phyloP scores from a whole-genome alignment of 2,888 invertebrate species.

The Trissoscelio sp. region DNA sequence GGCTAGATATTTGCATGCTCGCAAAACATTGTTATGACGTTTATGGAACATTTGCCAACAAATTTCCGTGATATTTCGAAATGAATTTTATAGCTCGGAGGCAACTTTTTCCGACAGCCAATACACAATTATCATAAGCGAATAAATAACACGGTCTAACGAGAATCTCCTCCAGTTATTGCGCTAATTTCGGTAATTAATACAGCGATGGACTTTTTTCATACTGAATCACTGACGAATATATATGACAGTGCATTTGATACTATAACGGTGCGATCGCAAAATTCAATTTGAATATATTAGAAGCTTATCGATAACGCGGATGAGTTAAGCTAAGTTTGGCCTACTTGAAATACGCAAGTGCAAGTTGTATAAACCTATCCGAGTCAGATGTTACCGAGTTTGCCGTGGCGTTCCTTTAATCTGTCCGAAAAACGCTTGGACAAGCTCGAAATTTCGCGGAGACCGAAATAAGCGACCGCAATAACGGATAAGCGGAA shows the following conservation, averaged over 20 bases:
- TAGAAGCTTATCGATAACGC: slow-evolving; percentile 14
- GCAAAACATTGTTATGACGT: slow-evolving; percentile 43
- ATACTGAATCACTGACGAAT: background rate
- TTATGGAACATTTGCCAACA: slow-evolving; percentile 32
- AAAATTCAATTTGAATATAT: slow-evolving; percentile 53
- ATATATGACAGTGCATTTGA: background rate
- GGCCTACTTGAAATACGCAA: slow-evolving; percentile 25
- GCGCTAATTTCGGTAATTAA: background rate
- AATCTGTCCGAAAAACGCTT: slow-evolving; percentile 63
- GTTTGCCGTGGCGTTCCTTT: slow-evolving; percentile 37
- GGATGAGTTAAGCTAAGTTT: slow-evolving; percentile 19
- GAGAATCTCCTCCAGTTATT: background rate
- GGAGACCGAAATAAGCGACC: slow-evolving; percentile 69
- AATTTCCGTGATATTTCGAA: slow-evolving; percentile 20
- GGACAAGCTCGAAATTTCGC: slow-evolving; percentile 65
- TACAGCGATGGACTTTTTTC: background rate
- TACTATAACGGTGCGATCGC: slow-evolving; percentile 11
- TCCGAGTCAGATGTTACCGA: slow-evolving; percentile 46
- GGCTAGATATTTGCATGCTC: slow-evolving; percentile 31
- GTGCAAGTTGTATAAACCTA: slow-evolving; percentile 18
- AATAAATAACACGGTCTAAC: background rate
- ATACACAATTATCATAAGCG: slow-evolving; percentile 21
- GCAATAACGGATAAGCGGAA: slow-evolving; percentile 81
- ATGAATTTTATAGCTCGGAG: slow-evolving; percentile 30
- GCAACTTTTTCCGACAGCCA: slow-evolving; percentile 2